These are phyloP conservation scores for Charadrius vociferus DNA, from an alignment of 2,113 vertebrate genomes.

Conservation along the genomic window DNA sequence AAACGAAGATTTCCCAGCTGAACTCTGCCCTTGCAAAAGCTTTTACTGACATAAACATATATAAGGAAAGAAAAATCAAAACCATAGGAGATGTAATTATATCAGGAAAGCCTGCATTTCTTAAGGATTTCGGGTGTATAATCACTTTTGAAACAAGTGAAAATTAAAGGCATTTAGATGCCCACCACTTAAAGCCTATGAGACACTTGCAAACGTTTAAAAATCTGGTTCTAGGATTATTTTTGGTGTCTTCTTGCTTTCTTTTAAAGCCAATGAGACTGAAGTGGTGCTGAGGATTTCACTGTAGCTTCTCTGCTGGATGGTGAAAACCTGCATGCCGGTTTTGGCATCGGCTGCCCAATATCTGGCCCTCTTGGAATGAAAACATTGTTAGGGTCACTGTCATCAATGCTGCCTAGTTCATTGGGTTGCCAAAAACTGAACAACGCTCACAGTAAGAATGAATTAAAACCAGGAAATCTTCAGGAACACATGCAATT, in stretches of 20 bases:
- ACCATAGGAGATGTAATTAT: background rate
- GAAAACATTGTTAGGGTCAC: background rate
- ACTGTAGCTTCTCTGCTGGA: background rate
- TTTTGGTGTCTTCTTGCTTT: background rate
- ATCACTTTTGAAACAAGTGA: background rate
- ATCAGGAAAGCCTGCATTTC: background rate
- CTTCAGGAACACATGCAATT: background rate
- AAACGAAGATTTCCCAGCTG: background rate
- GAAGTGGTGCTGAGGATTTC: background rate
- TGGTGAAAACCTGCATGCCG: background rate
- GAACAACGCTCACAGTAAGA: background rate
- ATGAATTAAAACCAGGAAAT: background rate
- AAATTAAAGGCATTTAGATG: background rate
- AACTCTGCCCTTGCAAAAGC: background rate
- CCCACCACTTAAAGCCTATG: background rate
- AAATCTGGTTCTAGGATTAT: background rate
- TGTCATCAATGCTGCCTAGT: background rate
- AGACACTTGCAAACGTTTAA: background rate
- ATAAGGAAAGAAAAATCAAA: background rate
- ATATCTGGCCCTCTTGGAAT: background rate
- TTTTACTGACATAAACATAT: background rate
- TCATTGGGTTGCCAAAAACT: background rate
- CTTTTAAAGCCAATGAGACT: background rate
- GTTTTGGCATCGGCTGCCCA: background rate
- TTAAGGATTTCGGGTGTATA: background rate